Evolutionary conservation across 2,888 invertebrate genomes (phyloP).

Genomic region (Zelleria hepariella): DNA sequence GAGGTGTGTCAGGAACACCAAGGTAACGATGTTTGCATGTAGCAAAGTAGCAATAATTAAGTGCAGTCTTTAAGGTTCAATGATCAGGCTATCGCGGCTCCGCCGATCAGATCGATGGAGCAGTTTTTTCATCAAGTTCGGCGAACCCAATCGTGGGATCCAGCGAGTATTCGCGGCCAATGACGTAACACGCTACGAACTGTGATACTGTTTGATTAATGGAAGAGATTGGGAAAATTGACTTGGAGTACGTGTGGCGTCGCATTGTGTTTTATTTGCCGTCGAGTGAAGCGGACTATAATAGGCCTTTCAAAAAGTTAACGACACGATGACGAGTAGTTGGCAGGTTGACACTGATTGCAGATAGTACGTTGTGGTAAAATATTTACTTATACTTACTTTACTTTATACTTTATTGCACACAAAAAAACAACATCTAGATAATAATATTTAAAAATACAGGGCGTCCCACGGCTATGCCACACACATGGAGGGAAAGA

Average conservation of each 20-base stretch:
- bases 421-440: too few relatives aligned
- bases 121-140: constrained; percentile 13
- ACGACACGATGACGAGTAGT: constrained; percentile 9
- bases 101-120: constrained; percentile 11
- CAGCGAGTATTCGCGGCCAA: constrained; percentile 17
- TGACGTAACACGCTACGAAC: constrained; percentile 32
- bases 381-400: too few relatives aligned
- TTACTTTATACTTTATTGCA: too few relatives aligned
- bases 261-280: constrained; percentile 24
- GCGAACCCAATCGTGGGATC: constrained; percentile 43
- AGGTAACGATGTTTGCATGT: neutral
- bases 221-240: constrained; percentile 53
- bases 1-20: neutral
- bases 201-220: constrained; percentile 46
- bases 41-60: constrained; percentile 1
- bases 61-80: constrained; percentile 37
- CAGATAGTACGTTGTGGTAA: neutral
- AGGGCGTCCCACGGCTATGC: too few relatives aligned
- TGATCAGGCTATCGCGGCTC: constrained; percentile 23
- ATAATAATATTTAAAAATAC: too few relatives aligned
- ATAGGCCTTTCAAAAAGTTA: constrained; percentile 25
- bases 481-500: too few relatives aligned
- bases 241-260: constrained; percentile 37
- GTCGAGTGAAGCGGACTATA: constrained; percentile 29
- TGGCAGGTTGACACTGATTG: neutral